Evolutionary conservation across 2,113 vertebrate genomes (phyloP).

Genomic region (Gambusia holbrooki): DNA sequence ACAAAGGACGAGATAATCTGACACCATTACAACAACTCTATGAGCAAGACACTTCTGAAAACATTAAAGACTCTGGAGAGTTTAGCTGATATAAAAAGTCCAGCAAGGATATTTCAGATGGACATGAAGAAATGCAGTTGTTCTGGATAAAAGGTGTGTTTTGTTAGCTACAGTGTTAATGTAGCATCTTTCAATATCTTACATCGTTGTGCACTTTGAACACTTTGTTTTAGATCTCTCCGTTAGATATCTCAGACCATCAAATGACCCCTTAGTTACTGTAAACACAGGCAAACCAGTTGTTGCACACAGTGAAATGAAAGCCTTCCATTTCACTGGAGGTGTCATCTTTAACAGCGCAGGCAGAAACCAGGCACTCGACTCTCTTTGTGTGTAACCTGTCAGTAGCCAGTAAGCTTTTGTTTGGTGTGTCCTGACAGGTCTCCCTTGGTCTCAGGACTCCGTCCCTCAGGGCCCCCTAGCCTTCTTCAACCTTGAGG

Average conservation of each 20-base stretch:
- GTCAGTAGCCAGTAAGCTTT: conserved; percentile 53
- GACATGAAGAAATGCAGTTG: neutral
- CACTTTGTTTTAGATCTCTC: neutral
- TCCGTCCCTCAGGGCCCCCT: conserved; percentile 57
- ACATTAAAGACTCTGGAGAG: neutral
- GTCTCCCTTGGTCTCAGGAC: conserved; percentile 61
- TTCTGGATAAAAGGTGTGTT: neutral
- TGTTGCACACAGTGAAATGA: conserved; percentile 49
- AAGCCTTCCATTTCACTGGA: conserved; percentile 38
- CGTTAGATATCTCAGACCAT: conserved; percentile 35
- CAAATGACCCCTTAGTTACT: conserved; percentile 20
- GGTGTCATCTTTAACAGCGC: conserved; percentile 52
- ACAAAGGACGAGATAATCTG: neutral
- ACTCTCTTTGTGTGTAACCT: conserved; percentile 45
- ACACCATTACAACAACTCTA: neutral
- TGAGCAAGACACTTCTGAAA: neutral
- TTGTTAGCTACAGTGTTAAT: too few species aligned
- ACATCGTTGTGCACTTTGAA: conserved; percentile 36
- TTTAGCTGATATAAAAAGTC: neutral
- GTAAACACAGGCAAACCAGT: conserved; percentile 38
- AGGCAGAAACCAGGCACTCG: conserved; percentile 43
- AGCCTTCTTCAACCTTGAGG: conserved; percentile 64
- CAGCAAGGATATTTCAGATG: neutral
- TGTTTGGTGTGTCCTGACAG: conserved; percentile 73
- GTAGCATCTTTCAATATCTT: conserved; percentile 41